Evolutionary conservation across 1,140 invertebrate genomes (phyloP).

Genomic region (Chelonus insularis): DNA sequence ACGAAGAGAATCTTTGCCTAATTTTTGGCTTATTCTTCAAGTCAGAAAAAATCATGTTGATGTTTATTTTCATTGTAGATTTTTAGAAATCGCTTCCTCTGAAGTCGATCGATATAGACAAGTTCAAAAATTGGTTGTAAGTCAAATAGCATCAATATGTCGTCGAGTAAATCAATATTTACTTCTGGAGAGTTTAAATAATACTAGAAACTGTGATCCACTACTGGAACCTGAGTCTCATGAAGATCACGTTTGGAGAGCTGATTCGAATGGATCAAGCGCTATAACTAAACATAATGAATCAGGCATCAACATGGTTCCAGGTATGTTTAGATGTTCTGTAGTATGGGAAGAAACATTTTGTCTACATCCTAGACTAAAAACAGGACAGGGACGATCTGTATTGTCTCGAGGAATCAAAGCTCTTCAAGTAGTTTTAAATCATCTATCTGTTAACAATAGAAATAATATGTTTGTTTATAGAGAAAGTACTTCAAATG

Average conservation of each 20-base stretch:
- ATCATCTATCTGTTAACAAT: constrained; percentile 75
- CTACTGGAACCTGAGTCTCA: constrained; percentile 71
- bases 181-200: constrained; percentile 71
- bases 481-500: constrained; percentile 68
- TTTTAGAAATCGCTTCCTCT: constrained; percentile 61
- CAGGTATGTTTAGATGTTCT: constrained; percentile 74
- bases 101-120: constrained; percentile 62
- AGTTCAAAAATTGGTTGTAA: constrained; percentile 61
- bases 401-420: constrained; percentile 66
- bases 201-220: constrained; percentile 71
- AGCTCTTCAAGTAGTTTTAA: constrained; percentile 70
- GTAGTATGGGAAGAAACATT: constrained; percentile 76
- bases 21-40: constrained; percentile 77
- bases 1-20: constrained; percentile 63
- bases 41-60: constrained; percentile 66
- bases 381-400: constrained; percentile 66
- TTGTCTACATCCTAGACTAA: constrained; percentile 72
- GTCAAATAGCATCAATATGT: constrained; percentile 66
- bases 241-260: constrained; percentile 59
- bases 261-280: constrained; percentile 36
- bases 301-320: constrained; percentile 40
- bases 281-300: constrained; percentile 28
- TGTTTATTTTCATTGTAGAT: constrained; percentile 74
- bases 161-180: constrained; percentile 75
- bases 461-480: constrained; percentile 83